Evolutionary conservation across 2,113 vertebrate species (phyloP).

Genomic region (Melanostigma gelatinosum): DNA sequence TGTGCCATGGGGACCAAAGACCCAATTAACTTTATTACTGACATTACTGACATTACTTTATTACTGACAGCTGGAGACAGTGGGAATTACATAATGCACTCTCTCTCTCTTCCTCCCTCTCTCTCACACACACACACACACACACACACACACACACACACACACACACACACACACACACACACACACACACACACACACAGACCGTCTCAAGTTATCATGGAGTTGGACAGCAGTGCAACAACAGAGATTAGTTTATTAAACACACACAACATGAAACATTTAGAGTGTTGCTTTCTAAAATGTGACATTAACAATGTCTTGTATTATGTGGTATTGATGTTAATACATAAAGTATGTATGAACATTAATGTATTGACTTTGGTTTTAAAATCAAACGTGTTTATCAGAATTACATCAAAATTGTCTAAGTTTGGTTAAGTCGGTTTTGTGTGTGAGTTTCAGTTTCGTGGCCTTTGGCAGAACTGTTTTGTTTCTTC

Average conservation of each 20-base stretch:
- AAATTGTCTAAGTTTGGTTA: background rate
- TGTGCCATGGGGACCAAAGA: conserved; percentile 31
- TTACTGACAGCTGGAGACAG: conserved; percentile 48
- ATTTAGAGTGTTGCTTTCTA: background rate
- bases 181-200: conserved; percentile 1
- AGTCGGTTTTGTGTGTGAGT: background rate
- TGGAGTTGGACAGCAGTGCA: background rate
- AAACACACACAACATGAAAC: no score
- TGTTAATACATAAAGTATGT: no score
- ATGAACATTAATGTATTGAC: background rate
- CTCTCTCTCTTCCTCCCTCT: background rate
- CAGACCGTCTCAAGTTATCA: background rate
- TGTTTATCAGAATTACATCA: background rate
- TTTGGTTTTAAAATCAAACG: background rate
- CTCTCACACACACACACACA: background rate
- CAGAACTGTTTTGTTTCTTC: background rate
- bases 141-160: background rate
- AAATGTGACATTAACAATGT: background rate
- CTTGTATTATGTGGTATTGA: background rate
- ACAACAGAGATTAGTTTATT: background rate
- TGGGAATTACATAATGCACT: conserved; percentile 25
- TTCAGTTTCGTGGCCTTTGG: background rate
- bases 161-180: conserved; percentile 1
- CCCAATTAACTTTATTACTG: conserved; percentile 65
- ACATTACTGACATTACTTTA: conserved; percentile 62